Evolutionary conservation across 2,888 invertebrate species (phyloP), one percentile per base, ranked within the genome.

Genomic region (Xanthia icteritia): DNA sequence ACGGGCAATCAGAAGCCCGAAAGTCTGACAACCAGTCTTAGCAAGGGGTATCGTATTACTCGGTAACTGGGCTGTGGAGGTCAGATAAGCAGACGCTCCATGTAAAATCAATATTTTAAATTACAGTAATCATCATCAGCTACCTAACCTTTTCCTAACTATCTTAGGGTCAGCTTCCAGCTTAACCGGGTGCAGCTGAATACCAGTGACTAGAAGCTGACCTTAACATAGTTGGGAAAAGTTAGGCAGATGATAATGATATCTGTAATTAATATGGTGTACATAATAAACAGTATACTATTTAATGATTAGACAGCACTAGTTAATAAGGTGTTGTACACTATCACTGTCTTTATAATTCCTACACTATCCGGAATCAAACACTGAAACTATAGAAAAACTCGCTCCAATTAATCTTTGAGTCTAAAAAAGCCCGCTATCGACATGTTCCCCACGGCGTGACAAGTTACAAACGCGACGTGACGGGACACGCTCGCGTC

Each of bases 381-480:
- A 45, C 23, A 23, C 42, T n/a, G n/a, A 42, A 31, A 51, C 9
- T 17, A 9, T 23, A 58, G n/a, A 79, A 56, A 70, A 54, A 66
- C 20, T 20, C 39, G 23, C 54, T 48, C 36, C 73, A 84, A 79
- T 82, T 70, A 72, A 76, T 79, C 65, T 58, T 58, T 42, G 60
- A 67, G 51, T 76, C 36, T 70, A 61, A 58, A 76, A 86, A 77
- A 87, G 69, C 45, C 42, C 67, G 27, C 54, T 73, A 86, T 85
- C 77, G 87, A 83, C 79, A 61, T 83, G 81, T 82, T 83, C 67
- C 67, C 80, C 64, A 17, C 73, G 67, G 67, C 79, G 83, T 80
- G 85, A 85, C 86, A 79, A 73, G 87, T 77, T 54, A 82, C 87
- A 83, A 86, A 81, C 79, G 65, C 65, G 81, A 69, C 69, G 71